Base-by-base conservation (phyloP, 1,140 invertebrate species). In the Caenorhabditis tropicalis region DNA sequence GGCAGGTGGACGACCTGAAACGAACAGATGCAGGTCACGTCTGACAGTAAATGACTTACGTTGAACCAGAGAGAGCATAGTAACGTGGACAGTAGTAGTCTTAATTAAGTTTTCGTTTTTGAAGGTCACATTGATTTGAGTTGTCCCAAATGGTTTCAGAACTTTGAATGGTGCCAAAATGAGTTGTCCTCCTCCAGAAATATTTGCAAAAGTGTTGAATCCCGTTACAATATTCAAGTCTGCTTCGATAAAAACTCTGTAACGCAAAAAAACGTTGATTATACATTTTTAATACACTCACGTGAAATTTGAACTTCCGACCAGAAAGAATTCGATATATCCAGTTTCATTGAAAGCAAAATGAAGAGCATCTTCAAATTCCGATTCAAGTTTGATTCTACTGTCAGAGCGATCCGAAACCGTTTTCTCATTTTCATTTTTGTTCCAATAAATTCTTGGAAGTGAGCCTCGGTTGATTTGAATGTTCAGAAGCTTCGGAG, bases 1-100 rank as follows among this genome's bases (percentile, higher is more conserved):
- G 21, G 19, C 43, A 9, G 65, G 65, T 46, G 65, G 65, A 19
- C 65, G 65, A 21, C 36, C 65, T 74, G n/a, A 43, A 74, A 74
- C 43, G 4, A 7, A 5, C 0, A 16, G 27, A 36, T 0, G 27
- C 0, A 5, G 1, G n/a, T 58, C 0, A 16, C 1, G 7, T 6
- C 7, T 1, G 33, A n/a, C n/a, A n/a, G 16, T 19, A 27, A 36
- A 29, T 9, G 33, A 74, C 65, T 24, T 9, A 74, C 65, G 65
- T 43, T 33, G 65, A n/a, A 43, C 65, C 65, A 74, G 15, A 46
- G 12, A 7, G 5, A 43, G 43, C 2, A 36, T 74, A 24, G 36
- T 74, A 12, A n/a, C 65, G 15, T 74, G 43, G n/a, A 74, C 24
- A 1, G 10, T 4, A 19, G 36, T 43, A 12, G 21, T 43, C 24